Evolutionary conservation across 1,140 invertebrate genomes (phyloP), one percentile per base, ranked within the genome.

Genomic region (Stenopsyche tienmushanensis): DNA sequence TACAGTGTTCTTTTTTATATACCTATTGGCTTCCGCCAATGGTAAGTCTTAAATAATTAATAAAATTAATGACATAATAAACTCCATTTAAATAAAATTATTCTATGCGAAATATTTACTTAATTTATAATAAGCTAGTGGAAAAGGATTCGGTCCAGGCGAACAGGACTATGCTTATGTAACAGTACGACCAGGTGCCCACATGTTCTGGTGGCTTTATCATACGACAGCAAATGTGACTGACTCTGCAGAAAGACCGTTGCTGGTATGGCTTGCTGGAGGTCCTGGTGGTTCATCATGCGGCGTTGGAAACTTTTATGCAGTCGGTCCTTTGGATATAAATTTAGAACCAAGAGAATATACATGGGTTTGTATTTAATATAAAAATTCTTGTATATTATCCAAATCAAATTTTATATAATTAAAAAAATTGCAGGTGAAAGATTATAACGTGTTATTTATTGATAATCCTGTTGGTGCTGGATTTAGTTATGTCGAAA

Each of bases 401-500:
- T 21, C 3, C 17, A 25, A 55, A 39, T 39, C 15, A 3, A 25
- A 10, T 55, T 39, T 39, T 18, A n/a, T n/a, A n/a, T n/a, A n/a
- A 80, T 77, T 9, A 49, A 66, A 67, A 55, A 65, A 49, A 55
- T 76, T 75, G 8, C 81, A 90, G 88, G 84, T 91, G n/a, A 85
- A 85, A 67, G 77, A 87, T 66, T 86, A 89, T 71, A 95, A 93
- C 73, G 83, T 96, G 2, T 72, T 96, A 0, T 94, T 94, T 73
- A 84, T 95, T 13, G 93, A 96, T n/a, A n/a, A n/a, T n/a, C n/a
- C n/a, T n/a, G n/a, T n/a, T n/a, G n/a, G n/a, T n/a, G n/a, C n/a
- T n/a, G 93, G 93, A 0, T 96, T 85, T 75, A 94, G 92, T 76
- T 93, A 92, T 72, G 88, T 88, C 0, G 87, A 89, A n/a, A 74